These are phyloP conservation scores for Meiosimyza platycephala DNA, from an alignment of 2,888 invertebrate species.

Conservation along the genomic window DNA sequence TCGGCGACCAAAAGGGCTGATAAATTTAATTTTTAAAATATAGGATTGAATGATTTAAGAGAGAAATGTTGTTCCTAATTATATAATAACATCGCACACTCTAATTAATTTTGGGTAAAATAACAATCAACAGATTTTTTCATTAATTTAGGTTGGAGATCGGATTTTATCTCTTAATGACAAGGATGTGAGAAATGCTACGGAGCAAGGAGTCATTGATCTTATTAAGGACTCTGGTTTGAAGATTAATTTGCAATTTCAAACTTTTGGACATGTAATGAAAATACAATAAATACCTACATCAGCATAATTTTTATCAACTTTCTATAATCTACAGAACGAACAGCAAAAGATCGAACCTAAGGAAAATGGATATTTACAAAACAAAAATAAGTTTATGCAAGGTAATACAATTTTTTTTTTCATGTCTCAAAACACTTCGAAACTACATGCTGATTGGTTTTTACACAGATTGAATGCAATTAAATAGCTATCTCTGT, in stretches of 20 bases:
- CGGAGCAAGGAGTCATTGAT: slow-evolving; percentile 94
- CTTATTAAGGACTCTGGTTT: slow-evolving; percentile 92
- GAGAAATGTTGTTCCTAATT: too few relatives aligned
- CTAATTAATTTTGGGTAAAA: not conserved
- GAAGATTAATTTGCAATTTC: slow-evolving; percentile 90
- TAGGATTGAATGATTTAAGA: too few relatives aligned
- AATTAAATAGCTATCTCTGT: too few relatives aligned
- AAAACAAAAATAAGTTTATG: slow-evolving; percentile 54
- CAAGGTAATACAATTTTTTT: slow-evolving; percentile 47
- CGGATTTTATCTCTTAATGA: slow-evolving; percentile 83
- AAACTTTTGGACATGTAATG: slow-evolving; percentile 70
- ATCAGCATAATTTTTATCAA: not conserved
- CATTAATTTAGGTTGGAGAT: slow-evolving; percentile 60
- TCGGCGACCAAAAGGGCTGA: too few relatives aligned
- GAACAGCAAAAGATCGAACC: slow-evolving; percentile 51
- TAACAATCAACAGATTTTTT: not conserved
- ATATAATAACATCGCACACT: too few relatives aligned
- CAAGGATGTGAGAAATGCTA: slow-evolving; percentile 87
- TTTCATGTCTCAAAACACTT: not conserved
- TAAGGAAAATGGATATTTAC: slow-evolving; percentile 58
- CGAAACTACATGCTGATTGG: too few relatives aligned
- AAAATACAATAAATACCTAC: not conserved
- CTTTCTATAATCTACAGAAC: slow-evolving; percentile 10
- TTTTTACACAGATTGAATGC: too few relatives aligned
- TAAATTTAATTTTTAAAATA: too few relatives aligned